Conservation (phyloP, 2,797 vertebrate genomes). For the Stomatorhinus walkeri region DNA sequence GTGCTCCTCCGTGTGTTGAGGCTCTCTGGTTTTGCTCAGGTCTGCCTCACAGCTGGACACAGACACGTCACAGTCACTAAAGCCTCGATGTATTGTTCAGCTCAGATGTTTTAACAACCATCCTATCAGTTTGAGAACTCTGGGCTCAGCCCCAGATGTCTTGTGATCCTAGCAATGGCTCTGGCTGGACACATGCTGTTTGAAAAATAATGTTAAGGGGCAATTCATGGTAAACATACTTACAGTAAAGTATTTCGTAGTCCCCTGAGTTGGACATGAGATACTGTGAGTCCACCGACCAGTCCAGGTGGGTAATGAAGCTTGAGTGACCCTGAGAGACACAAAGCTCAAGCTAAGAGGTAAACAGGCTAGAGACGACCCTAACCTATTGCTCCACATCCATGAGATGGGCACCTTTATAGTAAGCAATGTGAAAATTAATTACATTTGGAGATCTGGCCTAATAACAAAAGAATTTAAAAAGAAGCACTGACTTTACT, state of each 20-base stretch:
- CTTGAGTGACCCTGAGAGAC: constrained; percentile 87
- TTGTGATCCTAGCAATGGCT: not conserved
- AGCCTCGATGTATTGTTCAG: not conserved
- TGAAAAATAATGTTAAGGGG: not conserved
- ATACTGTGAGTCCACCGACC: constrained; percentile 91
- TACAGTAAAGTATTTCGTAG: constrained; percentile 97
- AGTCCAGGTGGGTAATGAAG: constrained; percentile 97
- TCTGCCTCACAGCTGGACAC: not conserved
- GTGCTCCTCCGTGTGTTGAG: not conserved
- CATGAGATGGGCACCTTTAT: not conserved
- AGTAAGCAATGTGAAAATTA: not conserved
- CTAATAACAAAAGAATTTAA: not conserved
- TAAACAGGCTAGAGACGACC: not conserved
- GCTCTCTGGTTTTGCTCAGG: not conserved
- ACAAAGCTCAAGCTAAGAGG: not conserved
- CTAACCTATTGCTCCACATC: not conserved
- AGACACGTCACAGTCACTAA: not conserved
- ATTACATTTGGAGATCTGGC: not conserved
- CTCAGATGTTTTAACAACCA: not conserved
- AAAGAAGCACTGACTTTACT: not conserved
- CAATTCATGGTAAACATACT: constrained; percentile 51
- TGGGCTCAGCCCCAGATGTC: not conserved
- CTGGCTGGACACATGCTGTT: not conserved
- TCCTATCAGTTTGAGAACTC: not conserved
- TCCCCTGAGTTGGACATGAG: constrained; percentile 97